Percentiles rank a stretch among this genome's conserved stretches.
Evolutionary conservation across 2,888 invertebrate genomes (phyloP).

Genomic region (Orchestes rusci): DNA sequence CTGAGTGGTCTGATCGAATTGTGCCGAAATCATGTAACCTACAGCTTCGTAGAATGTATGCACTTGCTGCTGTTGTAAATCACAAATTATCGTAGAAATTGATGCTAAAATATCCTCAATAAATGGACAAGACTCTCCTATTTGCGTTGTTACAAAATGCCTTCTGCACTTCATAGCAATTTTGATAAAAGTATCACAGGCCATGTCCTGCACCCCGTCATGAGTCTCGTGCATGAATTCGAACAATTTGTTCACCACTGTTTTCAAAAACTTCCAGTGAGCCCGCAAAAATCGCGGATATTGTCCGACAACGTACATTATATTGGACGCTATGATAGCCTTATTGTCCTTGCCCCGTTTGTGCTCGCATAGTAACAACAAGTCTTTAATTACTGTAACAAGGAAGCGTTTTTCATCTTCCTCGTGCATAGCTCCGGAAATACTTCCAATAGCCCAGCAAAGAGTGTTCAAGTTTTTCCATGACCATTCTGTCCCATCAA

Average conservation of each 20-base stretch:
- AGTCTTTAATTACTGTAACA: slow-evolving; percentile 97
- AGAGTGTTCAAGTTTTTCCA: slow-evolving; percentile 99
- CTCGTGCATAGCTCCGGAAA: slow-evolving; percentile 90
- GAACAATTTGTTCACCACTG: slow-evolving; percentile 98
- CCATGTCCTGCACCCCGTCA: slow-evolving; percentile 99
- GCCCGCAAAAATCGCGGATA: slow-evolving; percentile 96
- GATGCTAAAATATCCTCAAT: slow-evolving; percentile 96
- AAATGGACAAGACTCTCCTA: slow-evolving; percentile 94
- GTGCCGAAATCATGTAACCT: slow-evolving; percentile 91
- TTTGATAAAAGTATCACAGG: slow-evolving; percentile 99
- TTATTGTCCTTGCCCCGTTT: slow-evolving; percentile 99
- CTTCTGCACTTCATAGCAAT: slow-evolving; percentile 97
- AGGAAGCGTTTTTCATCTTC: slow-evolving; percentile 99
- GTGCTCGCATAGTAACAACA: slow-evolving; percentile 87
- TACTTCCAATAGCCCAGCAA: slow-evolving; percentile 98
- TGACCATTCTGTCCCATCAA: slow-evolving; percentile 97
- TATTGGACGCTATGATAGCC: slow-evolving; percentile 99
- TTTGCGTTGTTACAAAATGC: slow-evolving; percentile 95
- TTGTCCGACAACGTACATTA: slow-evolving; percentile 99
- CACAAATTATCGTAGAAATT: slow-evolving; percentile 97
- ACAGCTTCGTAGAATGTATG: slow-evolving; percentile 27
- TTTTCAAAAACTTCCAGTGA: slow-evolving; percentile 99
- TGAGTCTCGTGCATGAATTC: slow-evolving; percentile 99
- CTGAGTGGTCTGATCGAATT: slow-evolving; percentile 83
- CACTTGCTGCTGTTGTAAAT: slow-evolving; percentile 90